These are phyloP conservation scores for Sylvietta virens DNA, from an alignment of 2,113 vertebrate genomes.

Conservation along the genomic window DNA sequence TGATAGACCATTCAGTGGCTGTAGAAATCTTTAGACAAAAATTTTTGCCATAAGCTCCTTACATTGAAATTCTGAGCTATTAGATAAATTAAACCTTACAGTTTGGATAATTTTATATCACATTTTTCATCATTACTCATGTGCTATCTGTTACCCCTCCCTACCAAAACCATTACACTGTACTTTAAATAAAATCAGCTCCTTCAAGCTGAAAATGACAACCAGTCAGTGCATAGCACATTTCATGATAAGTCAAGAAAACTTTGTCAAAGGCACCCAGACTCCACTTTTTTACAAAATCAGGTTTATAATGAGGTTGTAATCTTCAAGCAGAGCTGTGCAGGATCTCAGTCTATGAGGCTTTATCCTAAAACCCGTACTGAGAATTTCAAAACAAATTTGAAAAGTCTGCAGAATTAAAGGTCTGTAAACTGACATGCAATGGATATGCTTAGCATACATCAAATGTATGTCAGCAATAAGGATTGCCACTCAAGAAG, in stretches of 20 bases:
- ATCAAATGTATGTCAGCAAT: constrained; percentile 52
- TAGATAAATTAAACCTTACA: neutral
- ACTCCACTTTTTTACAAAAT: neutral
- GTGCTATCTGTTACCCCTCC: neutral
- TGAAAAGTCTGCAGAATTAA: constrained; percentile 58
- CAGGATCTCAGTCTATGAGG: neutral
- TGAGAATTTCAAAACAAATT: constrained; percentile 51
- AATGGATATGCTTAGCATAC: constrained; percentile 49
- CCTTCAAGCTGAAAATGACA: neutral
- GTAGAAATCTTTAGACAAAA: neutral
- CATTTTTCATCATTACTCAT: neutral
- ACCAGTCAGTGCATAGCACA: neutral
- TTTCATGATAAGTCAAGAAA: neutral
- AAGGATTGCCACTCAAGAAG: constrained; percentile 60
- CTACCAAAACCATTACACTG: neutral
- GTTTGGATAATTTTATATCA: neutral
- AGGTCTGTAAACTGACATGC: constrained; percentile 54
- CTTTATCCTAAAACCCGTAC: constrained; percentile 1
- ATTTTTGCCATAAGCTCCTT: neutral
- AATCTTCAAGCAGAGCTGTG: constrained; percentile 19
- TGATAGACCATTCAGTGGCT: neutral
- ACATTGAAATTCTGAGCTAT: neutral
- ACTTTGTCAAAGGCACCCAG: neutral
- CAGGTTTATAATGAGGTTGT: constrained; percentile 28
- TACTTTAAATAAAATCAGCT: neutral